Evolutionary conservation across 2,888 invertebrate species (phyloP).

Genomic region (Diadegma fenestrale): DNA sequence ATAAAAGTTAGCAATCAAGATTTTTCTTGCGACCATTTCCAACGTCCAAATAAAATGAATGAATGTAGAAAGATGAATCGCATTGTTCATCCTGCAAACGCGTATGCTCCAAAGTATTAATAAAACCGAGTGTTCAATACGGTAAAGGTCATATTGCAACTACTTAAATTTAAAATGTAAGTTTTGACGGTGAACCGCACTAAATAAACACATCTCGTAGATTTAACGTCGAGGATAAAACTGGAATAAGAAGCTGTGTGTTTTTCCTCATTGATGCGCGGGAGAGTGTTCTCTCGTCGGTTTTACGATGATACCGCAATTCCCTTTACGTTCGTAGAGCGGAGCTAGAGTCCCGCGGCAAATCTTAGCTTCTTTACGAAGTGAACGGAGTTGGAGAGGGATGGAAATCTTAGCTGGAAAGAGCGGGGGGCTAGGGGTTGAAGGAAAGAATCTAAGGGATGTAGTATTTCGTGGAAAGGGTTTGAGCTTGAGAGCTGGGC

Average conservation of each 20-base stretch:
- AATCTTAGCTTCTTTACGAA: conserved; percentile 80
- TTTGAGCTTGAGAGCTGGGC: conserved; percentile 68
- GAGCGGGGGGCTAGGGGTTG: conserved; percentile 22
- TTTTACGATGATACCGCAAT: conserved; percentile 81
- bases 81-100: neutral
- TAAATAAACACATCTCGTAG: conserved; percentile 23
- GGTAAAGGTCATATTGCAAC: neutral
- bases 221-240: conserved; percentile 49
- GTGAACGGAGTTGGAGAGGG: conserved; percentile 67
- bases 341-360: conserved; percentile 69
- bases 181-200: conserved; percentile 23
- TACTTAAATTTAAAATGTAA: conserved; percentile 43
- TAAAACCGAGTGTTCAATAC: neutral
- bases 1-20: neutral
- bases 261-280: conserved; percentile 35
- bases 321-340: conserved; percentile 79
- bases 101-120: neutral
- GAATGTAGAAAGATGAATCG: neutral
- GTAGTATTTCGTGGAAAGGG: conserved; percentile 71
- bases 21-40: neutral
- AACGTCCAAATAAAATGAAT: neutral
- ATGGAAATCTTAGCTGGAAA: conserved; percentile 3
- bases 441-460: conserved; percentile 62
- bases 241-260: conserved; percentile 64
- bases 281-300: conserved; percentile 50